Conservation (phyloP, 1,140 invertebrate genomes). For the Rhyzopertha dominica region DNA sequence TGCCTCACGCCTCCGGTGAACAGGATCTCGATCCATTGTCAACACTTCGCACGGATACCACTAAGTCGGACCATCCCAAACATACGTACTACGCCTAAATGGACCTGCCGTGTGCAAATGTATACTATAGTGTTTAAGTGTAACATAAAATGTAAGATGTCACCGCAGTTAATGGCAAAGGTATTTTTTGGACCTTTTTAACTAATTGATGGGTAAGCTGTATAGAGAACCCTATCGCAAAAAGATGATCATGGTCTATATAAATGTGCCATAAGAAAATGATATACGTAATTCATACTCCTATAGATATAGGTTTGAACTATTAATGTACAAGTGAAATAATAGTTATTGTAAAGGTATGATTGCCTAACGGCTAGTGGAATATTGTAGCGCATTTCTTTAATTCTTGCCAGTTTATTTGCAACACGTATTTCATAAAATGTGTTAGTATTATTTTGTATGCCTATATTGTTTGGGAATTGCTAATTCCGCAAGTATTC, state of each 20-base stretch:
- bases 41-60: slow-evolving; percentile 25
- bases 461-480: too few species aligned
- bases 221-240: background rate
- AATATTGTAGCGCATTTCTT: too few species aligned
- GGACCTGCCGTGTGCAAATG: slow-evolving; percentile 35
- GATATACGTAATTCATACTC: slow-evolving; percentile 36
- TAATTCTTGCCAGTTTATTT: too few species aligned
- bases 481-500: too few species aligned
- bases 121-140: slow-evolving; percentile 41
- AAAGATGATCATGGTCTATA: slow-evolving; percentile 22
- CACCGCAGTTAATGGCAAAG: too few species aligned
- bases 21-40: slow-evolving; percentile 27
- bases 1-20: slow-evolving; percentile 31
- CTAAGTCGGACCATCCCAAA: slow-evolving; percentile 25
- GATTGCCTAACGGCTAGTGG: too few species aligned
- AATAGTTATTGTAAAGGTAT: slow-evolving; percentile 1
- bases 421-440: too few species aligned
- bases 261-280: slow-evolving; percentile 34
- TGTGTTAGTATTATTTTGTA: too few species aligned
- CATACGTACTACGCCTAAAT: slow-evolving; percentile 40
- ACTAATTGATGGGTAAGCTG: too few species aligned
- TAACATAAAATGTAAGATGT: slow-evolving; percentile 26
- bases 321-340: slow-evolving; percentile 10
- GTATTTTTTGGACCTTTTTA: too few species aligned
- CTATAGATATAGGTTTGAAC: slow-evolving; percentile 27